Evolutionary conservation across 2,888 invertebrate genomes (phyloP).

Genomic region (Cheilosia pagana): DNA sequence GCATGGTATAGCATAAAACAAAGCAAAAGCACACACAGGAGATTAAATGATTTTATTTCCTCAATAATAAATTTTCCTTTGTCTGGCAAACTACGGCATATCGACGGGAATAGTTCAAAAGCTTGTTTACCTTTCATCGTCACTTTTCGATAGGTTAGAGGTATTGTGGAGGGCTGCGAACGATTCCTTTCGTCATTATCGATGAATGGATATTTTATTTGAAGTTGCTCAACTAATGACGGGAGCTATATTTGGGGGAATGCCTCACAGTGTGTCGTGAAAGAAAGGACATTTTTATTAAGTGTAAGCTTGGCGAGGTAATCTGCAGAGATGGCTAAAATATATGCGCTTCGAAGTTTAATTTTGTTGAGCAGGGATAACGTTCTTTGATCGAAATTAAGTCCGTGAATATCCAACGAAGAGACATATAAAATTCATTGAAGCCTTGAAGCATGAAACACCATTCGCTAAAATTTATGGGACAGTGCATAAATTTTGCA

Average conservation of each 20-base stretch:
- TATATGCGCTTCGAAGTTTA: too few relatives aligned
- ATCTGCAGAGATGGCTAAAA: too few relatives aligned
- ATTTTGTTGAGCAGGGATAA: too few relatives aligned
- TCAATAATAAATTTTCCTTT: conserved; percentile 69
- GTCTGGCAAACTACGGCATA: conserved; percentile 46
- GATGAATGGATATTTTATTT: conserved; percentile 58
- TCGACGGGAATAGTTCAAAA: conserved; percentile 63
- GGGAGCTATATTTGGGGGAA: not conserved
- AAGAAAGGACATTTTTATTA: too few relatives aligned
- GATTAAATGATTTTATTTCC: conserved; percentile 74
- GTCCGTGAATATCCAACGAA: too few relatives aligned
- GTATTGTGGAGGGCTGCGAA: not conserved
- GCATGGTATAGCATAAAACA: conserved; percentile 31
- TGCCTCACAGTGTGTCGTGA: not conserved
- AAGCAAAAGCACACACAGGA: conserved; percentile 37
- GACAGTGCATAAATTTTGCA: too few relatives aligned
- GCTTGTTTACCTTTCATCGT: conserved; percentile 68
- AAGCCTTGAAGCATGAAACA: too few relatives aligned
- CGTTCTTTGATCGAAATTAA: too few relatives aligned
- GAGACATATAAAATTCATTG: too few relatives aligned
- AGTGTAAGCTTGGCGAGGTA: too few relatives aligned
- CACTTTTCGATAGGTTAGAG: conserved; percentile 19
- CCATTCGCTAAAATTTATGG: too few relatives aligned
- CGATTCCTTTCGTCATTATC: conserved; percentile 52
- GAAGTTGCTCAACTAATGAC: conserved; percentile 39